A percentile compares a stretch with the other conserved stretches of the same genome.
Evolutionary conservation across 2,888 invertebrate species (phyloP).

Genomic region (Drosophila heteroneura): DNA sequence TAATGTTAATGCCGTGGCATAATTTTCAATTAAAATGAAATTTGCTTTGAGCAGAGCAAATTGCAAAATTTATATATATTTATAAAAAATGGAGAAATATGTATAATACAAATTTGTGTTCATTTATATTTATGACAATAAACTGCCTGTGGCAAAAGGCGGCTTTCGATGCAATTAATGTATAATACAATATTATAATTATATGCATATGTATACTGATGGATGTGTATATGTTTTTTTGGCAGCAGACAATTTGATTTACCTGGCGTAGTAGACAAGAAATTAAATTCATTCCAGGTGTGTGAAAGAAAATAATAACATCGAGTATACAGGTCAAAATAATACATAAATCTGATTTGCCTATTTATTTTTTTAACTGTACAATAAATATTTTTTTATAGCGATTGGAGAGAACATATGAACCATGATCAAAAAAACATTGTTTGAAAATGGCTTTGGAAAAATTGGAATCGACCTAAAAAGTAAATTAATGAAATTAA

Average conservation of each 20-base stretch:
- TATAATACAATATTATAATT: constrained; percentile 73
- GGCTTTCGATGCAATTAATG: constrained; percentile 75
- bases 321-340: neutral
- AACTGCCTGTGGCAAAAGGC: constrained; percentile 60
- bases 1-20: constrained; percentile 75
- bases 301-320: neutral
- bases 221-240: constrained; percentile 35
- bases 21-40: constrained; percentile 79
- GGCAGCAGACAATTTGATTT: constrained; percentile 38
- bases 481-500: neutral
- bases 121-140: constrained; percentile 77
- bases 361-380: neutral
- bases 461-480: neutral
- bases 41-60: constrained; percentile 75
- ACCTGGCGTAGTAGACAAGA: constrained; percentile 6
- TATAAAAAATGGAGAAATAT: constrained; percentile 10
- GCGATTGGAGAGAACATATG: neutral
- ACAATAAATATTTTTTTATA: neutral
- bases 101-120: constrained; percentile 37
- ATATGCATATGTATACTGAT: constrained; percentile 47
- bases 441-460: neutral
- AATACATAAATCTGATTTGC: neutral
- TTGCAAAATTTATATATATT: constrained; percentile 45
- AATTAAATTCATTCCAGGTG: constrained; percentile 10
- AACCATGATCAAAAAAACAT: neutral